A percentile compares a stretch with the other conserved stretches of the same genome.
Conservation (phyloP, 2,113 vertebrate genomes). For the Porphyrio hochstetteri region DNA sequence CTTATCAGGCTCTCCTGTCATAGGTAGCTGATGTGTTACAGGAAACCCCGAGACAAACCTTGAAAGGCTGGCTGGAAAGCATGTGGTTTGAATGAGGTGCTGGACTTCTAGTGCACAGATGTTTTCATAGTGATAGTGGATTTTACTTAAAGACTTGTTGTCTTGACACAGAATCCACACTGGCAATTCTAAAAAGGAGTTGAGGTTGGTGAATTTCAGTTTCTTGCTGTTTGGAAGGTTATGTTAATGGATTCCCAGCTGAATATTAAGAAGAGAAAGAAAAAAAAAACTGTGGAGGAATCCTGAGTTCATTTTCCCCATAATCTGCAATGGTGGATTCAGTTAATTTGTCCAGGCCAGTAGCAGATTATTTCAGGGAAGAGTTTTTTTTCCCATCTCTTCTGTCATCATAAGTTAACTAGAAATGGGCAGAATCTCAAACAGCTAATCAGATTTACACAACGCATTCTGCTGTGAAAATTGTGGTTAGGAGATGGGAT, state of each 20-base stretch:
- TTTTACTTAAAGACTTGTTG: background rate
- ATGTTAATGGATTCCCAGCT: background rate
- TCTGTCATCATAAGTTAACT: background rate
- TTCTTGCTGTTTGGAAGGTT: slow-evolving; percentile 34
- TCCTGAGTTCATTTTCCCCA: background rate
- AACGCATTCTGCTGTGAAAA: background rate
- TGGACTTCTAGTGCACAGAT: background rate
- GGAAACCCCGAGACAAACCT: background rate
- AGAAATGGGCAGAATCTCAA: background rate
- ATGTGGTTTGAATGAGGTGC: background rate
- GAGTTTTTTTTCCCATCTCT: background rate
- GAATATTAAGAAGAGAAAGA: background rate
- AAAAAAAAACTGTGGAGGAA: background rate
- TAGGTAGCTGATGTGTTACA: background rate
- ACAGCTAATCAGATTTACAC: background rate
- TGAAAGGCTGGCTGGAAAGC: background rate
- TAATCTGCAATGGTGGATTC: background rate
- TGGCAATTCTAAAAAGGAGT: background rate
- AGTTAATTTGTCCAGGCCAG: background rate
- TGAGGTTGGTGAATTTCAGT: background rate
- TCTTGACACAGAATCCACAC: background rate
- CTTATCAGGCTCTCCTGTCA: background rate
- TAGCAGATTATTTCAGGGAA: background rate
- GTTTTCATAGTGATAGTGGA: background rate
- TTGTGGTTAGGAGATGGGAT: background rate